These are phyloP conservation scores for Catostomus latipinnis DNA, from an alignment of 2,797 vertebrate species.

Conservation along the genomic window DNA sequence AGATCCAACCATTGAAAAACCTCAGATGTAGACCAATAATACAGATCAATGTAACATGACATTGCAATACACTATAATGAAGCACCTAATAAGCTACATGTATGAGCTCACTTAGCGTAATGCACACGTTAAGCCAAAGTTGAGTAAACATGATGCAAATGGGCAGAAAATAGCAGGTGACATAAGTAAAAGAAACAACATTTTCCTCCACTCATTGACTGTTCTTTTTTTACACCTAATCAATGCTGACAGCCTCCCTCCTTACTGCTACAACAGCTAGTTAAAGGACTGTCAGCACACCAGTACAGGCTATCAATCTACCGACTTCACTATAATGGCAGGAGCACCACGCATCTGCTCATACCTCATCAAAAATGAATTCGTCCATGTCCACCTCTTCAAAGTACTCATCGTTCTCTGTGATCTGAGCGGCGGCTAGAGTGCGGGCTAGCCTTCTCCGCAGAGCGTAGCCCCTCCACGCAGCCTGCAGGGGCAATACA, in stretches of 20 bases:
- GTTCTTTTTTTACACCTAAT: conserved; percentile 41
- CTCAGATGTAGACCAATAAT: conserved; percentile 8
- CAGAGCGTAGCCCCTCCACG: conserved; percentile 88
- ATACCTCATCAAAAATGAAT: conserved; percentile 89
- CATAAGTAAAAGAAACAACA: conserved; percentile 23
- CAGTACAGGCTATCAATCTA: conserved; percentile 19
- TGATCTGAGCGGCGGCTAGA: conserved; percentile 79
- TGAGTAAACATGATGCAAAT: conserved; percentile 33
- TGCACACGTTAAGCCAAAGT: conserved; percentile 24
- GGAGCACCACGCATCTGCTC: conserved; percentile 54
- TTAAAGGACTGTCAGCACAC: conserved; percentile 24
- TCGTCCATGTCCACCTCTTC: conserved; percentile 88
- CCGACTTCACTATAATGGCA: conserved; percentile 33
- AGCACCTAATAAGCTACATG: conserved; percentile 10
- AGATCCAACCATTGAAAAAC: neutral
- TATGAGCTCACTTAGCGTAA: conserved; percentile 31
- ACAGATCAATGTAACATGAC: conserved; percentile 25
- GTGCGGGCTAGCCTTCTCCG: conserved; percentile 86
- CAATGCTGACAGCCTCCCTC: conserved; percentile 39
- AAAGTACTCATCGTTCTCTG: conserved; percentile 84
- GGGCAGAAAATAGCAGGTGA: conserved; percentile 21
- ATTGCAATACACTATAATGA: conserved; percentile 31
- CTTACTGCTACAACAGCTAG: conserved; percentile 13
- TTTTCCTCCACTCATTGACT: conserved; percentile 35
- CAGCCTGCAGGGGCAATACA: conserved; percentile 86